phyloP scores from a whole-genome alignment of 2,797 vertebrate genomes.

The Sebastes nivosus region DNA sequence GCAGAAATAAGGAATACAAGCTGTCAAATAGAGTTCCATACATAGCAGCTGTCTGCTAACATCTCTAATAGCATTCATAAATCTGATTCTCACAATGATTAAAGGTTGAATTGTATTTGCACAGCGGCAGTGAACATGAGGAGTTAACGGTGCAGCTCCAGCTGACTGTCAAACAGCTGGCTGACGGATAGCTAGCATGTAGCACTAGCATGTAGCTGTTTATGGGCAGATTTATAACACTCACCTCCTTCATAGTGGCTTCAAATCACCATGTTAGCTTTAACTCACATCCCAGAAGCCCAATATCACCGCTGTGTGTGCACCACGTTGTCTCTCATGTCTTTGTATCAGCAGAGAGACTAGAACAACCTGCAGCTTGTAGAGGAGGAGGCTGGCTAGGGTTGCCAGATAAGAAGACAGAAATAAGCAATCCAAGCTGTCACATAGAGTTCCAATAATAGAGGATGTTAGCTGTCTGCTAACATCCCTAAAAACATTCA shows the following conservation, averaged over 20 bases:
- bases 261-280: neutral
- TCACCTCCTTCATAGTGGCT: neutral
- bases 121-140: fast-evolving
- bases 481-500: neutral
- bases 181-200: no score
- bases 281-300: neutral
- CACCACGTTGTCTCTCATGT: fast-evolving
- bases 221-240: neutral
- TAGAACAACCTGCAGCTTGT: neutral
- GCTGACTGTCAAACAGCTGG: no score
- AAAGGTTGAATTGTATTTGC: no score
- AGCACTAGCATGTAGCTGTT: no score
- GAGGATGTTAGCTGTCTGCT: no score
- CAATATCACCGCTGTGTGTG: neutral
- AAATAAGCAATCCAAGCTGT: neutral
- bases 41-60: no score
- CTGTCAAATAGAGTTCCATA: no score
- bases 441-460: neutral
- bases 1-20: no score
- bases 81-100: no score
- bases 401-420: neutral
- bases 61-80: no score
- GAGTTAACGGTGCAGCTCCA: no score
- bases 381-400: neutral
- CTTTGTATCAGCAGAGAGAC: fast-evolving